phyloP scores from a whole-genome alignment of 2,888 invertebrate species.

The Lepeophtheirus nordmannii region DNA sequence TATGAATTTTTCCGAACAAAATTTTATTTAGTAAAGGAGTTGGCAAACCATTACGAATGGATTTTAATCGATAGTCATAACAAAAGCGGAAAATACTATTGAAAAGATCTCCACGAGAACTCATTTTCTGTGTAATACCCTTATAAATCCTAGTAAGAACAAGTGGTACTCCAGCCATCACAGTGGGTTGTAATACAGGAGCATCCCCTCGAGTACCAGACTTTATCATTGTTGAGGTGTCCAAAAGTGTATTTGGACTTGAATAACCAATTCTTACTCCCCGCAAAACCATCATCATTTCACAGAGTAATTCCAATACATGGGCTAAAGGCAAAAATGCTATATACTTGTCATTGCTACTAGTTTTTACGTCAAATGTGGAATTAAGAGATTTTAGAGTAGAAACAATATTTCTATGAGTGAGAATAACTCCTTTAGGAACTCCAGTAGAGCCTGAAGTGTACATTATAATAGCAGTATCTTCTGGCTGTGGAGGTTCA shows the following conservation, averaged over 20 bases:
- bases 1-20: slow-evolving; percentile 48
- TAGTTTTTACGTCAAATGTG: slow-evolving; percentile 26
- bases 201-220: slow-evolving; percentile 88
- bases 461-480: slow-evolving; percentile 94
- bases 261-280: slow-evolving; percentile 92
- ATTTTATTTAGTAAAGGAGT: slow-evolving; percentile 31
- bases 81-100: slow-evolving; percentile 82
- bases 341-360: slow-evolving; percentile 58
- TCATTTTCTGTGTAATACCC: slow-evolving; percentile 84
- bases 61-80: slow-evolving; percentile 69
- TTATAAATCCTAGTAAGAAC: slow-evolving; percentile 95
- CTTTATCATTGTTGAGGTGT: slow-evolving; percentile 86
- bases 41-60: slow-evolving; percentile 35
- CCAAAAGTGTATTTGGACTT: slow-evolving; percentile 68
- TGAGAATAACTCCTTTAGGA: slow-evolving; percentile 73
- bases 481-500: slow-evolving; percentile 33
- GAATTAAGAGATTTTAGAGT: slow-evolving; percentile 16
- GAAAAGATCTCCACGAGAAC: slow-evolving; percentile 58
- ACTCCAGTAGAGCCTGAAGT: slow-evolving; percentile 93
- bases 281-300: slow-evolving; percentile 52
- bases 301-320: slow-evolving; percentile 78
- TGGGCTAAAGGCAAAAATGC: slow-evolving; percentile 93
- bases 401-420: slow-evolving; percentile 59
- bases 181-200: slow-evolving; percentile 71
- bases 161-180: slow-evolving; percentile 88